Conservation (phyloP, 2,113 vertebrate species). For the Marmota monax region DNA sequence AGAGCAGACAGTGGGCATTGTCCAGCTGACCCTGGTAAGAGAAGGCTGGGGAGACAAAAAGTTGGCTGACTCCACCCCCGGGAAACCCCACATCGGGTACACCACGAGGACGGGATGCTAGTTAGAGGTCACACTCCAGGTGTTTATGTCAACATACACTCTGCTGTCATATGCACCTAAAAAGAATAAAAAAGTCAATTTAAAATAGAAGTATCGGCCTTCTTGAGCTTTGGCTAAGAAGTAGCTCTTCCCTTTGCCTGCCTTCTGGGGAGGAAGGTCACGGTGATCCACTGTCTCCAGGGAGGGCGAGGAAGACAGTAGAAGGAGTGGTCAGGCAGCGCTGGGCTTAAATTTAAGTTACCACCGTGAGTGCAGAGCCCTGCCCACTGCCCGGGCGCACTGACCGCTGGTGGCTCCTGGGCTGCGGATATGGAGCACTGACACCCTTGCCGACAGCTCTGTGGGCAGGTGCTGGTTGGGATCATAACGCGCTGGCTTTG, state of each 20-base stretch:
- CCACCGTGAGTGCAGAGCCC: no score
- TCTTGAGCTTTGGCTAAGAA: not conserved
- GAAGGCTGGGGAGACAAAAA: not conserved
- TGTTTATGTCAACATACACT: no score
- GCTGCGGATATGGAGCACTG: not conserved
- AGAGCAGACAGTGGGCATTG: not conserved
- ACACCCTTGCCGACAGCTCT: not conserved
- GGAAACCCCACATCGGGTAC: no score
- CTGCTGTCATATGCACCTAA: no score
- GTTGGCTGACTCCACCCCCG: no score
- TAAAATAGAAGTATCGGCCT: not conserved
- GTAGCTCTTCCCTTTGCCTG: not conserved
- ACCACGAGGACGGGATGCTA: no score
- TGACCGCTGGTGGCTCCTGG: not conserved
- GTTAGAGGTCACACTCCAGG: no score
- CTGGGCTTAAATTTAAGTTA: not conserved
- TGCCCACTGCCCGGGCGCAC: rapidly evolving
- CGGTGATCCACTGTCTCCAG: rapidly evolving
- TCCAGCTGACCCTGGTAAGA: not conserved
- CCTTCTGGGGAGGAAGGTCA: not conserved
- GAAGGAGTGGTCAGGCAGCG: not conserved
- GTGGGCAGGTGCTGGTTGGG: not conserved
- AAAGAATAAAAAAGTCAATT: not conserved
- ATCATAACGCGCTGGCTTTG: rapidly evolving
- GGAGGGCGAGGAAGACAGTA: not conserved